Evolutionary conservation across 2,113 vertebrate genomes (phyloP).

Genomic region (Antechinus stuartii): DNA sequence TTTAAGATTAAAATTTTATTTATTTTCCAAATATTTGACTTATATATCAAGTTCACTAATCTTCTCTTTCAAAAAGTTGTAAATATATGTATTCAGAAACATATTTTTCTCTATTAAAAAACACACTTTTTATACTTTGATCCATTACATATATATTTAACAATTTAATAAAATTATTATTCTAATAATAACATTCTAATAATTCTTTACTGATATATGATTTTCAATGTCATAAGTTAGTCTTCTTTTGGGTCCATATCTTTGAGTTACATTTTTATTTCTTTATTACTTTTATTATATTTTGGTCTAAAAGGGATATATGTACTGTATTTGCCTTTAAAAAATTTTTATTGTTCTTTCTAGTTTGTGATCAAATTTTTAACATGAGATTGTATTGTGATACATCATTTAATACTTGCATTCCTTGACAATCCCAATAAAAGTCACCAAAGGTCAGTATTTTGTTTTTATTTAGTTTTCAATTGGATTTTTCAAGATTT

Average conservation of each 20-base stretch:
- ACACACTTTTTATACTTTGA: background rate
- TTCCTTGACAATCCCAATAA: no score
- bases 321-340: background rate
- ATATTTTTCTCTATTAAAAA: background rate
- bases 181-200: background rate
- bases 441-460: background rate
- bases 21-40: background rate
- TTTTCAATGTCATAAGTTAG: background rate
- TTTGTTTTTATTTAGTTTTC: background rate
- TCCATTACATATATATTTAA: background rate
- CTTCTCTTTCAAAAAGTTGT: background rate
- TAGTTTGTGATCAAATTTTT: background rate
- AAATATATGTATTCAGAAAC: background rate
- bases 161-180: background rate
- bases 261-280: background rate
- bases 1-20: background rate
- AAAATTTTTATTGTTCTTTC: background rate
- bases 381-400: background rate
- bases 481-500: background rate
- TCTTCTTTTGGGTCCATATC: background rate
- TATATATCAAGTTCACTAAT: background rate
- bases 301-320: background rate
- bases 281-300: background rate
- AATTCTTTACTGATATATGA: background rate
- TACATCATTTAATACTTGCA: background rate